Base-by-base conservation (phyloP, 1,140 invertebrate genomes). In the Diploscapter pachys region DNA sequence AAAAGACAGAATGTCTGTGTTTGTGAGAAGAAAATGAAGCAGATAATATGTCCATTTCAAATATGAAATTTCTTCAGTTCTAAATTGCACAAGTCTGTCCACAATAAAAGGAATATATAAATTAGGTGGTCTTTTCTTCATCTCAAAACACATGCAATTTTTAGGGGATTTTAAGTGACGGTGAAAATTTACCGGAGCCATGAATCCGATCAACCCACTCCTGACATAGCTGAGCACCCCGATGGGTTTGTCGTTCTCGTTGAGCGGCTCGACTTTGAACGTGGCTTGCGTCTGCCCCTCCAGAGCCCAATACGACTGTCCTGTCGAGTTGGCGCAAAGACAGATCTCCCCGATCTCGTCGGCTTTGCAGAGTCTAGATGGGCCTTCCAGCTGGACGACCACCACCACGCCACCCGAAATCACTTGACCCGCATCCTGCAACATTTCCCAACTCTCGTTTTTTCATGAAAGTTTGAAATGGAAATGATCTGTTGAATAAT, bases 331-430 rank as follows among this genome's bases (percentile, higher is more conserved):
- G 55, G 94, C 93, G 79, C 92, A 91, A 3, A 99, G 92, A 86
- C 96, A 98, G 76, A 99, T 95, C 87, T 99, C 96, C 1, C 96
- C 96, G 0, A 97, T 94, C 88, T 99, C 95, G 86, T 98, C 96
- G 1, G 96, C 97, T 87, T 97, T 97, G 87, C 96, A 99, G 3
- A 99, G 89, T 80, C 91, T 92, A 0, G 96, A 91, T 8, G 91
- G 89, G 3, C 94, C 95, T 80, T 97, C 94, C 88, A 96, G 92
- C 85, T 95, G 93, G 4, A 98, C 92, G 0, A 99, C 96, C 2
- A 96, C 92, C 85, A 98, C 96, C 71, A 93, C 86, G 92, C 92
- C 93, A 85, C 92, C 94, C 31, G 95, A 94, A 91, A 96, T 92
- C 4, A 96, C 93, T 88, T 95, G 93, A 49, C 84, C 85, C 6